Percentiles rank a stretch among this genome's conserved stretches.
phyloP scores from a whole-genome alignment of 2,113 vertebrate species.

The Pseudopipra pipra region DNA sequence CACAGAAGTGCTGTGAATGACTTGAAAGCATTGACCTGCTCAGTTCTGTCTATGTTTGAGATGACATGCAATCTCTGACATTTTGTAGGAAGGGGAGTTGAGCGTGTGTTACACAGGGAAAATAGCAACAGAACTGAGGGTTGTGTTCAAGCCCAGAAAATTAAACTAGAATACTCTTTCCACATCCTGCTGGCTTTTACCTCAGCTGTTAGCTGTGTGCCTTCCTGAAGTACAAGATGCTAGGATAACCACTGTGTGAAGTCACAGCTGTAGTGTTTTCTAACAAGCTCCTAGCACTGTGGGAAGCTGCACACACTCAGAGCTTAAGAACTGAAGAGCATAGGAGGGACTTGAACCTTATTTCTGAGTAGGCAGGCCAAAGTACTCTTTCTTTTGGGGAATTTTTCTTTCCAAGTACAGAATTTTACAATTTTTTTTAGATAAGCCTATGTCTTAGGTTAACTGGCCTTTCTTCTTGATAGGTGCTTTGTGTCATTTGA shows the following conservation, averaged over 20 bases:
- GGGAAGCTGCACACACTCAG: not conserved
- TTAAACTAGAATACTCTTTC: not conserved
- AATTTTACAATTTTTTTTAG: not conserved
- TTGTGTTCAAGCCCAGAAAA: not conserved
- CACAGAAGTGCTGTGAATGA: not conserved
- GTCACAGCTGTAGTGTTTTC: not conserved
- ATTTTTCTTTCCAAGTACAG: not conserved
- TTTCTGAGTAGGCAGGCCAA: not conserved
- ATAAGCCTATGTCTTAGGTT: not conserved
- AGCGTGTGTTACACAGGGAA: not conserved
- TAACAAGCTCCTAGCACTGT: not conserved
- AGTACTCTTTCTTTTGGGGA: not conserved
- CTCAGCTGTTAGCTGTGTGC: not conserved
- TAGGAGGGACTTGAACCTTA: not conserved
- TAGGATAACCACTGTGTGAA: not conserved
- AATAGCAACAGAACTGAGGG: not conserved
- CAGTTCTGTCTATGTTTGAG: not conserved
- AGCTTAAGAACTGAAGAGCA: not conserved
- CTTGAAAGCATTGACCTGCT: not conserved
- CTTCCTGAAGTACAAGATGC: not conserved
- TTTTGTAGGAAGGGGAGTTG: not conserved
- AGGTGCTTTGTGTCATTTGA: not conserved
- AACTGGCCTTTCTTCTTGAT: not conserved
- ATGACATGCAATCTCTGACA: rapidly evolving
- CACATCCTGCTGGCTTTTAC: not conserved